These are phyloP conservation scores for Cerastoderma edule DNA, from an alignment of 2,888 invertebrate genomes.

Conservation along the genomic window DNA sequence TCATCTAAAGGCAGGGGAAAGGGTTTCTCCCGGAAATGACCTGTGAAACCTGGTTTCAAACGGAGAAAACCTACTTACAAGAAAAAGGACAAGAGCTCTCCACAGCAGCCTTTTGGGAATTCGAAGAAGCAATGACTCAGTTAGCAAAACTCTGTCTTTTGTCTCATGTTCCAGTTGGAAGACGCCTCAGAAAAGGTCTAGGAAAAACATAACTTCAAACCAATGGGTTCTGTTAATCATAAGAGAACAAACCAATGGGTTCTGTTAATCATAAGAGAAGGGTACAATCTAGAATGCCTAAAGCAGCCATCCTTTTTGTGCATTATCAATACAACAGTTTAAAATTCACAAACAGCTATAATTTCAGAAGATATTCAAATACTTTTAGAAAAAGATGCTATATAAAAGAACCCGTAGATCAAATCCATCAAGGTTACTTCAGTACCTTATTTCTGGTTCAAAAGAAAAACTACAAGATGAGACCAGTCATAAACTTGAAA, in stretches of 20 bases:
- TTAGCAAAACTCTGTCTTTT: not conserved
- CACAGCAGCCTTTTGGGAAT: not conserved
- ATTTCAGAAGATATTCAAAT: not conserved
- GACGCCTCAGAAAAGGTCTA: slow-evolving; percentile 22
- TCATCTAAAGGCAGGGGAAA: no score
- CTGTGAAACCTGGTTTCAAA: no score
- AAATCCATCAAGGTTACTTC: not conserved
- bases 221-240: not conserved
- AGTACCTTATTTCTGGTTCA: not conserved
- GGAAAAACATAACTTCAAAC: slow-evolving; percentile 10
- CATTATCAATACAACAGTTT: no score
- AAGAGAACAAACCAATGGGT: no score
- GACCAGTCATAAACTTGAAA: no score
- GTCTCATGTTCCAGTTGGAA: slow-evolving; percentile 32
- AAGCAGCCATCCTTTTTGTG: slow-evolving; percentile 16
- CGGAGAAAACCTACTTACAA: no score
- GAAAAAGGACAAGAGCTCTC: no score
- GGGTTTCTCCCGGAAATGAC: no score
- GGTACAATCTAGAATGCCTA: slow-evolving; percentile 29
- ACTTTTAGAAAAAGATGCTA: not conserved
- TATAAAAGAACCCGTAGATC: not conserved
- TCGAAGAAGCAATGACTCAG: not conserved
- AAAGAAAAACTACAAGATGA: no score
- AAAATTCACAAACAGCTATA: not conserved
- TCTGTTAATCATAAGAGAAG: slow-evolving; percentile 8